Evolutionary conservation across 1,140 invertebrate genomes (phyloP), one percentile per base, ranked within the genome.

Genomic region (Drosophila baimaii): DNA sequence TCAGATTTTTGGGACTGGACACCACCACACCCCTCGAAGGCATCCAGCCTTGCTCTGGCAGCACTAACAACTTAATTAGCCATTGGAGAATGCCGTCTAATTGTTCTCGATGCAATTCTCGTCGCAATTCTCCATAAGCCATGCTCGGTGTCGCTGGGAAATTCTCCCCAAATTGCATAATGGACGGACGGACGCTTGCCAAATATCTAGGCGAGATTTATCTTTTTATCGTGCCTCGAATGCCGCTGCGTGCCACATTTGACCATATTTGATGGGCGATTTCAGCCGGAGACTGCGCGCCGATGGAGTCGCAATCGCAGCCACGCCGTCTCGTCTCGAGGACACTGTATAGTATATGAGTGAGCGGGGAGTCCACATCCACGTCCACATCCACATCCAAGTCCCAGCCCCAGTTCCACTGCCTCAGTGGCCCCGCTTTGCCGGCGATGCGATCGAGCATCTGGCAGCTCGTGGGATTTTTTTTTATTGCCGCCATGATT

Each of bases 221-320:
- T 77, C 51, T 59, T 65, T 83, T 69, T 79, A 47, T 77, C 79
- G 33, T 51, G 41, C 81, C 56, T 49, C 63, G 61, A 85, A 85
- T 85, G 69, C 81, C 78, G 74, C 82, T 37, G 82, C 81, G 81
- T 85, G 81, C 81, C 81, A 78, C 82, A 85, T 85, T 85, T 85
- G 81, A 86, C 81, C 82, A 85, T 81, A 85, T 85, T 83, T 69
- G 74, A 70, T 77, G 63, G 63, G 68, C 55, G 78, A 80, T 73
- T 77, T 77, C 68, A 57, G 25, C 46, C 47, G 17, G 56, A 44
- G 15, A 51, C 37, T n/a, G 27, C 23, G 46, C 46, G 23, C 9
- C 49, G 49, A 21, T 52, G 17, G 17, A 52, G 49, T 55, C 47
- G 41, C 49, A 68, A 19, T 58, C 33, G 58, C 49, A 64, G 79